A percentile compares a stretch with the other conserved stretches of the same genome.
Conservation (phyloP, 2,113 vertebrate genomes). For the Ciconia maguari region DNA sequence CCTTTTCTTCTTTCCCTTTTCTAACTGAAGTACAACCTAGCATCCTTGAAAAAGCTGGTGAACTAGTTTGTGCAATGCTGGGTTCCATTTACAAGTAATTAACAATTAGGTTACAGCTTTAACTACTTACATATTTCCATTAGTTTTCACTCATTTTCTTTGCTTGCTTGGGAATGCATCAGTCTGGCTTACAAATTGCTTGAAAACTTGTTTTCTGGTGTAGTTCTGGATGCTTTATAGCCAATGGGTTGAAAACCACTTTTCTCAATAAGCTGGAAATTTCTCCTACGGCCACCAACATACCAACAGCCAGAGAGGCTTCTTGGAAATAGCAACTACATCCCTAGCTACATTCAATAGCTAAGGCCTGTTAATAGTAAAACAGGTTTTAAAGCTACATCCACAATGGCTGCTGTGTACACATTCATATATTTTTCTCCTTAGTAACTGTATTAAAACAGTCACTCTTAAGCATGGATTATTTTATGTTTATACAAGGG, state of each 20-base stretch:
- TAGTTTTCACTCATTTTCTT: neutral
- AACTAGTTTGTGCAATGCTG: accelerated
- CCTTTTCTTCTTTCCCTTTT: neutral
- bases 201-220: neutral
- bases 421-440: neutral
- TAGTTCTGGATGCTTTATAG: neutral
- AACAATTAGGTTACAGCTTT: neutral
- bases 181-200: accelerated
- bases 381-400: neutral
- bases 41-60: neutral
- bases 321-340: neutral
- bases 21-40: neutral
- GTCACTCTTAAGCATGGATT: neutral
- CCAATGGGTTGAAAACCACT: neutral
- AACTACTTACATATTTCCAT: neutral
- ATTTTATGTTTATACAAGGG: neutral
- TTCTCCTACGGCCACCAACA: neutral
- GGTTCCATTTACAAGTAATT: neutral
- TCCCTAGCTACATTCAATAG: neutral
- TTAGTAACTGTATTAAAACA: neutral
- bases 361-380: neutral
- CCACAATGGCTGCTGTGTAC: neutral
- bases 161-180: neutral
- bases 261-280: neutral
- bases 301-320: accelerated